These are phyloP conservation scores for Caenorhabditis tropicalis DNA, from an alignment of 1,140 invertebrate species.

Conservation along the genomic window DNA sequence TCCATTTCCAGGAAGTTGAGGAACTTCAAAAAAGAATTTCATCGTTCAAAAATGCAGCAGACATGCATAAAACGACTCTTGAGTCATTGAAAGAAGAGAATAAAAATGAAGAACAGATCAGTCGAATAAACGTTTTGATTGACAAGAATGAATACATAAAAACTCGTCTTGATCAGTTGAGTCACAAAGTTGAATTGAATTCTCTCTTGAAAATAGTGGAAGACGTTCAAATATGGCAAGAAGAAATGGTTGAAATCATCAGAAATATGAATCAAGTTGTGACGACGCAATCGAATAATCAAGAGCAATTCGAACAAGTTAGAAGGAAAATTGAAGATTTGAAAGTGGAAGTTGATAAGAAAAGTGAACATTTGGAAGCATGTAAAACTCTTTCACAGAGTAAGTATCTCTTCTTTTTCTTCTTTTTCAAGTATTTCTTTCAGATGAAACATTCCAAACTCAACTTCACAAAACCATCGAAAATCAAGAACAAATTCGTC, in stretches of 20 bases:
- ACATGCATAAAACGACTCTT: slow-evolving; percentile 12
- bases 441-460: slow-evolving; percentile 18
- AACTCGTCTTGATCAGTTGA: slow-evolving; percentile 32
- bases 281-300: background rate
- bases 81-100: slow-evolving; percentile 21
- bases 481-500: slow-evolving; percentile 22
- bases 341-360: slow-evolving; percentile 45
- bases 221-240: slow-evolving; percentile 54
- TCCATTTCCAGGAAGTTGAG: slow-evolving; percentile 23
- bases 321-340: slow-evolving; percentile 19
- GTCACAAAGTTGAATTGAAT: slow-evolving; percentile 22
- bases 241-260: slow-evolving; percentile 41
- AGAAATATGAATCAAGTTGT: slow-evolving; percentile 25
- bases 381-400: slow-evolving; percentile 19
- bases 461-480: slow-evolving; percentile 23
- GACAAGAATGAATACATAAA: slow-evolving; percentile 36
- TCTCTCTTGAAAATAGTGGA: slow-evolving; percentile 37
- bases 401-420: background rate
- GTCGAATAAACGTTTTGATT: background rate
- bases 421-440: background rate
- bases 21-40: slow-evolving; percentile 1
- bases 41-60: slow-evolving; percentile 13
- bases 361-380: slow-evolving; percentile 27
- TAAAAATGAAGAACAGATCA: slow-evolving; percentile 20
- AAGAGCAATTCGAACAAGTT: slow-evolving; percentile 4